phyloP scores from a whole-genome alignment of 2,888 invertebrate species.

The Autographa gamma region DNA sequence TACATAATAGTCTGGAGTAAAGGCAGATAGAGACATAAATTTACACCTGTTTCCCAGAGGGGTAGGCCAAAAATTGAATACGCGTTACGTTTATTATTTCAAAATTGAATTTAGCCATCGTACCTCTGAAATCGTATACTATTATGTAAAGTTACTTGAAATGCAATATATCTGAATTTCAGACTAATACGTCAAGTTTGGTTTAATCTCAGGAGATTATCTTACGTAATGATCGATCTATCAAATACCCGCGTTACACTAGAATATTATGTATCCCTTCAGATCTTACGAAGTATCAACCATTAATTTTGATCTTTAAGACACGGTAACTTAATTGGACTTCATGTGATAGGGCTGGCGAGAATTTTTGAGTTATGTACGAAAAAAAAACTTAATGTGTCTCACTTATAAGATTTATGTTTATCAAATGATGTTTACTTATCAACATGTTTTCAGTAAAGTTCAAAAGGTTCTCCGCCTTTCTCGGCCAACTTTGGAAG shows the following conservation, averaged over 20 bases:
- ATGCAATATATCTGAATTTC: neutral
- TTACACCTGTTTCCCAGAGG: neutral
- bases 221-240: neutral
- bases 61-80: no score
- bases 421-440: no score
- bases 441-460: no score
- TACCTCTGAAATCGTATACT: neutral
- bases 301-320: constrained; percentile 24
- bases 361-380: neutral
- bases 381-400: neutral
- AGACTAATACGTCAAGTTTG: neutral
- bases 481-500: no score
- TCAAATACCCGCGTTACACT: neutral
- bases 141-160: neutral
- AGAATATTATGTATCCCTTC: constrained; percentile 7
- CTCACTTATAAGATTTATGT: no score
- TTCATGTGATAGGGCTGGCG: constrained; percentile 19
- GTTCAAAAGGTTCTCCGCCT: no score
- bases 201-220: neutral
- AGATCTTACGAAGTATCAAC: constrained; percentile 4
- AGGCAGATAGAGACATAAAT: neutral
- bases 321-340: constrained; percentile 24
- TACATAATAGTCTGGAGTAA: neutral
- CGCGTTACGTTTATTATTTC: no score
- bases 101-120: neutral